Conservation (phyloP, 2,888 invertebrate species). For the Drosophila nigricruria region DNA sequence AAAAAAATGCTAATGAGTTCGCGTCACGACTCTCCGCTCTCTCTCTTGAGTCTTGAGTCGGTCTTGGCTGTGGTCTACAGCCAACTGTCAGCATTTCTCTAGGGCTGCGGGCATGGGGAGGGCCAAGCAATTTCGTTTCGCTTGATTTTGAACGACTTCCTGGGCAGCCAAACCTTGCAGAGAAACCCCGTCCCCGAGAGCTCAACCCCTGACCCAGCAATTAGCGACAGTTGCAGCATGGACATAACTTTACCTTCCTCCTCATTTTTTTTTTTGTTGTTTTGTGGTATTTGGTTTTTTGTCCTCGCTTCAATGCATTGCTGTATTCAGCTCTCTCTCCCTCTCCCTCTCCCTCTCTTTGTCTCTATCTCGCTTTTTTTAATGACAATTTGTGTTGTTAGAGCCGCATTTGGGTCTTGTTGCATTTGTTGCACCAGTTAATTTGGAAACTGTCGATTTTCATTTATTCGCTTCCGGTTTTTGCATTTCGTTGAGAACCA, state of each 20-base stretch:
- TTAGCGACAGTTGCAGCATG: conserved; percentile 78
- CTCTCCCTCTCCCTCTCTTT: neutral
- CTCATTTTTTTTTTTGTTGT: conserved; percentile 16
- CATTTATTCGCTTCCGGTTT: conserved; percentile 71
- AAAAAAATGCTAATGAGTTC: conserved; percentile 74
- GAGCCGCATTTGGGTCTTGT: conserved; percentile 44
- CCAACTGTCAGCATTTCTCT: conserved; percentile 61
- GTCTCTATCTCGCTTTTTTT: conserved; percentile 38
- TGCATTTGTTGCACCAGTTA: conserved; percentile 67
- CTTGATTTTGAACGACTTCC: conserved; percentile 79
- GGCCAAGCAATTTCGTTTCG: conserved; percentile 75
- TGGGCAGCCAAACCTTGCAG: conserved; percentile 51
- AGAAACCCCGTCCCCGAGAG: conserved; percentile 24
- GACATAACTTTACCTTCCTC: conserved; percentile 46
- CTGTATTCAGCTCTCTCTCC: neutral
- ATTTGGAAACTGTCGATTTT: conserved; percentile 75
- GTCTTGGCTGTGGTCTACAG: conserved; percentile 62
- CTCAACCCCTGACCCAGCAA: conserved; percentile 66
- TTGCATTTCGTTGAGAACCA: conserved; percentile 22
- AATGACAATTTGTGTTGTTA: conserved; percentile 62
- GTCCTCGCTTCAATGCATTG: conserved; percentile 52
- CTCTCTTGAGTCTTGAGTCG: conserved; percentile 10
- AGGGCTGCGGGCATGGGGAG: neutral
- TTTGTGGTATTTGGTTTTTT: conserved; percentile 58
- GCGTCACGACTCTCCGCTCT: conserved; percentile 14